Evolutionary conservation across 2,113 vertebrate species (phyloP), one percentile per base, ranked within the genome.

Genomic region (mouse (Mus musculus)): DNA sequence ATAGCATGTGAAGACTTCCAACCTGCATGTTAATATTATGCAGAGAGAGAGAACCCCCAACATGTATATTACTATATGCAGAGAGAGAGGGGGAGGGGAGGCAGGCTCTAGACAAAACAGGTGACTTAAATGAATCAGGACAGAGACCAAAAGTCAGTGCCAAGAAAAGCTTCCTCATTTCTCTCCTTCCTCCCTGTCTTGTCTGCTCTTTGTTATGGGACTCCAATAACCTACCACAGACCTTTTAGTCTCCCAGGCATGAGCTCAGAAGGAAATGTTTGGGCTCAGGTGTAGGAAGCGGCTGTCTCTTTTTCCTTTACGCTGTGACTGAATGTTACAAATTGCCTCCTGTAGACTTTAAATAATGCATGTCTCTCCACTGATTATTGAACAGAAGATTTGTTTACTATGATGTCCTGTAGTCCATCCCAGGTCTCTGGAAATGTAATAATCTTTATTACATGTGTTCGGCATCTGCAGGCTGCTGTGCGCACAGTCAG

Each of bases 301-400:
- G 33, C 61, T n/a, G 88, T 67, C 92, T 96, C 76, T 71, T 80
- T 90, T 94, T 75, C 11, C 42, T 86, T 84, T 94, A 82, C 69
- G 24, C 2, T 54, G 22, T 89, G 78, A 93, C 75, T 76, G 63
- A 80, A 91, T n/a, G 17, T 54, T 93, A 94, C 92, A 95, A 94
- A 95, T 59, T 73, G 72, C 84, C 72, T 94, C 84, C 85, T 91
- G 78, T 81, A 77, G 61, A 77, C 72, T 54, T 82, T 94, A 95
- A 91, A 95, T 93, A 96, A 94, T 89, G 46, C 77, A 54, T 91
- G 77, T 80, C 63, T 95, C 78, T 71, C 89, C 65, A 14, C 30
- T 80, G 86, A 67, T 91, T 87, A 93, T 67, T 72, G 67, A 95
- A 67, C 1, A 24, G 52, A 85, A 88, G 54, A 61, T 65, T 14